Conservation (phyloP, 2,888 invertebrate genomes). For the Diarsia brunnea region DNA sequence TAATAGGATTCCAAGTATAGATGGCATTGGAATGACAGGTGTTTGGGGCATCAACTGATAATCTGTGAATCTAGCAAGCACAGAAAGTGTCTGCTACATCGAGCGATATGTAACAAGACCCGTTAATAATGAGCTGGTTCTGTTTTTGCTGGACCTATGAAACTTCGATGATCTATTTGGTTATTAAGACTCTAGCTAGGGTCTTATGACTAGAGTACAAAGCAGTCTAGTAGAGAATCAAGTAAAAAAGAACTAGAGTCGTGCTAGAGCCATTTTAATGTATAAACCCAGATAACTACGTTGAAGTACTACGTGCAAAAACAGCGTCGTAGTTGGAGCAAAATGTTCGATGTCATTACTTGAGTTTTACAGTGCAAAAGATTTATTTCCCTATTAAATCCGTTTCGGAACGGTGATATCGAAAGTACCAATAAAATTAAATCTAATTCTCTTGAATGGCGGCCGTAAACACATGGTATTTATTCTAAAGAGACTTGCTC, state of each 20-base stretch:
- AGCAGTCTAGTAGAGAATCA: too few species aligned
- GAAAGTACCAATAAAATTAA: constrained; percentile 54
- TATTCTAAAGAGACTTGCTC: constrained; percentile 44
- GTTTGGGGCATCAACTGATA: neutral
- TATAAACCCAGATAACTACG: neutral
- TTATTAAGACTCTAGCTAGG: too few species aligned
- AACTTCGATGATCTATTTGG: too few species aligned
- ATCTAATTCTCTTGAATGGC: constrained; percentile 46
- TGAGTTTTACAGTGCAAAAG: constrained; percentile 40
- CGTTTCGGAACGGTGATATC: constrained; percentile 42
- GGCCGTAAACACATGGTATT: constrained; percentile 37
- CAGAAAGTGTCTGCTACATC: neutral
- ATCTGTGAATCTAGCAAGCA: neutral
- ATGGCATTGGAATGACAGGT: neutral
- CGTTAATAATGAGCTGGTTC: neutral
- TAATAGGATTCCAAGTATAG: neutral
- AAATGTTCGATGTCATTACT: constrained; percentile 30
- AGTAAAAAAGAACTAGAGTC: too few species aligned
- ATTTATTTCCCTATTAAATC: constrained; percentile 57
- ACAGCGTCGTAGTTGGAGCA: constrained; percentile 7
- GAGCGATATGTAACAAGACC: neutral
- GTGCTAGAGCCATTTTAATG: neutral
- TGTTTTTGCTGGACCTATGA: too few species aligned
- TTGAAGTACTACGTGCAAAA: neutral
- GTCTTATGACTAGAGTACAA: too few species aligned